Conservation (phyloP, 1,140 invertebrate species). For the Tetramorium simillimum region DNA sequence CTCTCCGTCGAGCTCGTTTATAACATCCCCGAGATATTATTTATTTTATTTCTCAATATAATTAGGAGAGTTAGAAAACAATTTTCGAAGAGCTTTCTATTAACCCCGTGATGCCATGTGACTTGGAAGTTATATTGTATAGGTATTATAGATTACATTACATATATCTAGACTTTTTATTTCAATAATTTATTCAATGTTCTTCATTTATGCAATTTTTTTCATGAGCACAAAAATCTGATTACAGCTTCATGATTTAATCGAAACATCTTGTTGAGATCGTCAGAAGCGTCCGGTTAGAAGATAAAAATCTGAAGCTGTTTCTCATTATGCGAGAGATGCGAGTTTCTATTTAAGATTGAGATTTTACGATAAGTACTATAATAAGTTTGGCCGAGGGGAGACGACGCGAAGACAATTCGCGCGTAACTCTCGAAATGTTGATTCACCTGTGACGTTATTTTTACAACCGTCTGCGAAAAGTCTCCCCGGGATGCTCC, state of each 20-base stretch:
- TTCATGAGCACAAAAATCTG: not conserved
- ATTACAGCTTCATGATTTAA: not conserved
- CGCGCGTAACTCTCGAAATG: not conserved
- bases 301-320: not conserved
- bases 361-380: not conserved
- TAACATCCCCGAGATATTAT: too few relatives aligned
- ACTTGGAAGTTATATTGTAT: not conserved
- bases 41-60: not conserved
- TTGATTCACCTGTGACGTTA: not conserved
- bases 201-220: not conserved
- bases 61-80: not conserved
- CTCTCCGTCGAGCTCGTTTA: not conserved
- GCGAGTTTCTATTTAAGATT: not conserved
- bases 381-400: not conserved
- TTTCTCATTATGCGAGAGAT: not conserved
- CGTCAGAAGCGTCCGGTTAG: not conserved
- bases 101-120: too few relatives aligned
- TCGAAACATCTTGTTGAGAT: not conserved
- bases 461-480: conserved; percentile 1
- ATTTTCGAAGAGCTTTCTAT: not conserved
- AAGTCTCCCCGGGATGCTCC: not conserved
- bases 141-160: not conserved
- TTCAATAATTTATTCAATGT: not conserved
- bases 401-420: not conserved
- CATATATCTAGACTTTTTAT: not conserved